Evolutionary conservation across 1,140 invertebrate species (phyloP), one percentile per base, ranked within the genome.

Genomic region (Ptiloglossa arizonensis): DNA sequence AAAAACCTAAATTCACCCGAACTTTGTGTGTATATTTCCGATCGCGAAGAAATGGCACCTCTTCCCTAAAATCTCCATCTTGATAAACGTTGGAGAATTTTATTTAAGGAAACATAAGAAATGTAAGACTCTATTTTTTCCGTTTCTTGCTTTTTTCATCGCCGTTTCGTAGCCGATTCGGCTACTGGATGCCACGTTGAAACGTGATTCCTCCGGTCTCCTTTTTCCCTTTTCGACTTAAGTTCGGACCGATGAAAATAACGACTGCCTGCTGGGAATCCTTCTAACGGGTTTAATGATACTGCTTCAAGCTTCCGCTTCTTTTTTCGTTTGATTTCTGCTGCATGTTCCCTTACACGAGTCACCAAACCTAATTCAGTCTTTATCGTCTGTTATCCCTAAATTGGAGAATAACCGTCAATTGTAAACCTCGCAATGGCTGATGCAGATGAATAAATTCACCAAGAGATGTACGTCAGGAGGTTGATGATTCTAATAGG

Each of bases 51-150:
- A 50, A 56, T 13, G 52, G 54, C 24, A 1, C 35, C 57, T n/a
- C 5, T 54, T 11, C 48, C 19, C 13, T n/a, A 11, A 35, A 17
- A 29, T 6, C 5, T n/a, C 5, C 6, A 32, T 2, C 54, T 0
- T 19, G 17, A 41, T 59, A 63, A 70, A 64, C 5, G 46, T 81
- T 22, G 19, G 15, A 19, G 15, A 2, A 44, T 15, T 60, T 32
- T 35, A 67, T 29, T 79, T 79, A 73, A 38, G 8, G 1, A 44
- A 72, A 79, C 48, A 13, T 29, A 32, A n/a, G 3, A 41, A n/a
- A n/a, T n/a, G n/a, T n/a, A n/a, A 44, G 41, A 52, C 13, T 32
- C 17, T 52, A 52, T 13, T 17, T 41, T 62, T 54, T 32, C 6
- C 24, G 24, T 63, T 63, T 72, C 44, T 22, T 24, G 60, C 1